Conservation (phyloP, 1,140 invertebrate species). For the Eufriesea mexicana region DNA sequence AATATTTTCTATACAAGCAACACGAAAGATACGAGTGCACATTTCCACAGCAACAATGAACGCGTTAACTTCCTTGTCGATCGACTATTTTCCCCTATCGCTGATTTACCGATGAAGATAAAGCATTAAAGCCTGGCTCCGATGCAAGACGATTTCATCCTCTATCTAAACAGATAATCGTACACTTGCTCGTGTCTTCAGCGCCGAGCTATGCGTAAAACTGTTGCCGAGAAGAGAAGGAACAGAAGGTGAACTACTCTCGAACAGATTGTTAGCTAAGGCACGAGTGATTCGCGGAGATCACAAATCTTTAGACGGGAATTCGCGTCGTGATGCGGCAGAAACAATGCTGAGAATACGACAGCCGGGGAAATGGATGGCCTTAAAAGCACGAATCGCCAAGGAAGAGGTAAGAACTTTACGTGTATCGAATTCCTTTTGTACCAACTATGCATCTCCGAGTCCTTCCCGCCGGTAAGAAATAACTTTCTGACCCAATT, state of each 20-base stretch:
- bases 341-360: slow-evolving; percentile 54
- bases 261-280: slow-evolving; percentile 4
- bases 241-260: not conserved
- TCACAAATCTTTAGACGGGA: slow-evolving; percentile 33
- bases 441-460: not conserved
- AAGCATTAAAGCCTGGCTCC: not conserved
- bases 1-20: too few species aligned
- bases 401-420: slow-evolving; percentile 35
- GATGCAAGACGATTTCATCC: not conserved
- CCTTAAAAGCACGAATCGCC: slow-evolving; percentile 48
- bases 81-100: not conserved
- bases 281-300: slow-evolving; percentile 22
- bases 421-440: slow-evolving; percentile 46
- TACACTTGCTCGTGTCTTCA: not conserved
- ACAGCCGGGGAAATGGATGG: slow-evolving; percentile 50
- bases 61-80: not conserved
- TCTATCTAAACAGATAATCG: not conserved
- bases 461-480: slow-evolving; percentile 1
- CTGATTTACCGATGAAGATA: not conserved
- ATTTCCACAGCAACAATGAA: not conserved
- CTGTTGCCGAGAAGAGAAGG: not conserved
- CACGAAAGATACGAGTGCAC: not conserved
- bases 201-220: too few species aligned
- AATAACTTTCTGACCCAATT: slow-evolving; percentile 16
- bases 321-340: slow-evolving; percentile 33